Base-by-base conservation (phyloP, 2,113 vertebrate species). In the Mustela nigripes region DNA sequence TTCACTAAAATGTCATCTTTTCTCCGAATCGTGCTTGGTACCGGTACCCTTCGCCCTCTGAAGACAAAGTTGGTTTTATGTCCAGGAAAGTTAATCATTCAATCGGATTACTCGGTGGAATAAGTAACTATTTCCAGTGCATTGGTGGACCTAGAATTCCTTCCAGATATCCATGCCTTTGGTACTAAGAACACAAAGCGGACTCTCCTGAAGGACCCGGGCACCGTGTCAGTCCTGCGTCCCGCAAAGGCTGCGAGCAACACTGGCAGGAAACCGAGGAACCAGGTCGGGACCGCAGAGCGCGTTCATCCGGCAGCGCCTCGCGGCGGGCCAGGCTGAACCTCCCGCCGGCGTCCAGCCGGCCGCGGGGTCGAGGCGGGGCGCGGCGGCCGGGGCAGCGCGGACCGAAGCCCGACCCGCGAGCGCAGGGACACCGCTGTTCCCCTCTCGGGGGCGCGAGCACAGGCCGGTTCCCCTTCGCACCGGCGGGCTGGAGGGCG, bases 131-230 rank as follows among this genome's bases (percentile, higher is more conserved):
- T 73, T 85, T 89, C 65, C 82, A 83, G 74, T 31, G 6, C 80
- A 63, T 42, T 53, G 76, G 5, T 26, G 96, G 60, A 28, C 81
- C 10, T 83, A 21, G 58, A 90, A 83, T 56, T 95, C 28, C 33
- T 93, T 60, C 12, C 42, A 74, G n/a, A 93, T 87, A 84, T 36
- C 67, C 74, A 67, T 60, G 67, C 87, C 22, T 95, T 95, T 93
- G 56, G 82, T 81, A 36, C 15, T 50, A 89, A 86, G 91, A 78
- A 81, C 73, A 63, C 19, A 91, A 87, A 94, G 67, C 21, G 36
- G 31, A 48, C 18, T 31, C 82, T 93, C 73, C 91, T 94, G 67
- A 96, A 91, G 12, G 14, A 85, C 3, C 84, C 63, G 84, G 82
- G 21, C 82, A 79, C 91, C 36, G 14, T 71, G 56, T 89, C 56